These are phyloP conservation scores for Lamellibrachia satsuma DNA, from an alignment of 2,888 invertebrate species.

Conservation along the genomic window DNA sequence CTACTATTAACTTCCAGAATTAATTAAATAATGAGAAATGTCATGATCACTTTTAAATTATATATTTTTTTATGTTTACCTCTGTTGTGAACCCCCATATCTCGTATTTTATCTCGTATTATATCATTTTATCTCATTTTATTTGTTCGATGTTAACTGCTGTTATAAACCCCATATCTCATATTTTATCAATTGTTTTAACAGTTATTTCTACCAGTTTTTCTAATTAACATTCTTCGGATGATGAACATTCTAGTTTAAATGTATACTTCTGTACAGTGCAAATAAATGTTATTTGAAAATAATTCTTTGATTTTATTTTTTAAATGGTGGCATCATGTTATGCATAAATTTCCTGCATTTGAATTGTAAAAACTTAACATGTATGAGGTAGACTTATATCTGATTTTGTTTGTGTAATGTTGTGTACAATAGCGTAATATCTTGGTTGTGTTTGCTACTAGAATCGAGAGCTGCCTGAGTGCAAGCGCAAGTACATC, in stretches of 20 bases:
- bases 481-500: constrained; percentile 54
- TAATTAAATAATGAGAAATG: too few relatives aligned
- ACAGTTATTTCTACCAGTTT: not conserved
- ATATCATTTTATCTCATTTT: too few relatives aligned
- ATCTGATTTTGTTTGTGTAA: not conserved
- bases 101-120: too few relatives aligned
- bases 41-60: too few relatives aligned
- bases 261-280: not conserved
- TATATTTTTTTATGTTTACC: too few relatives aligned
- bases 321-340: not conserved
- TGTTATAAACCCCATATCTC: too few relatives aligned
- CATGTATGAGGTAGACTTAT: too few relatives aligned
- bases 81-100: too few relatives aligned
- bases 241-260: not conserved
- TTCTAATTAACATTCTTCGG: not conserved
- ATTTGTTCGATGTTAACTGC: too few relatives aligned
- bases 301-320: not conserved
- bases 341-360: not conserved
- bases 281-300: not conserved
- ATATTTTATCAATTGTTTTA: too few relatives aligned
- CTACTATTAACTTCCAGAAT: too few relatives aligned
- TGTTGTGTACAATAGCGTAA: not conserved
- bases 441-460: not conserved
- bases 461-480: not conserved
- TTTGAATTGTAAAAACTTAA: too few relatives aligned